Evolutionary conservation across 2,113 vertebrate genomes (phyloP), one percentile per base, ranked within the genome.

Genomic region (Protobothrops flavoviridis): DNA sequence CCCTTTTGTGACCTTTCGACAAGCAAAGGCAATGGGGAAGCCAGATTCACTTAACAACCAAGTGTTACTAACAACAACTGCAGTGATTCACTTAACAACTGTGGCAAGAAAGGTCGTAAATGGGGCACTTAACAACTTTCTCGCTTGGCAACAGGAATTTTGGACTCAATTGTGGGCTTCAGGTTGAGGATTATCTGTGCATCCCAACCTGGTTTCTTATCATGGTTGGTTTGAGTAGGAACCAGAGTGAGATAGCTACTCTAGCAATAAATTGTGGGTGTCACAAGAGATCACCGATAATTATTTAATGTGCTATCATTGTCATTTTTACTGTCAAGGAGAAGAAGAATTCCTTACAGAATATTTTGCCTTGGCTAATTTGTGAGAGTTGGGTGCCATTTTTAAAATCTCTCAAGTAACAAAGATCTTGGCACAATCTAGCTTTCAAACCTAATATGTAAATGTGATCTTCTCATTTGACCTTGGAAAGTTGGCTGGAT

Each of bases 401-500:
- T 81, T 81, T 81, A 39, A 43, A 33, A 17, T 81, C 13, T 81
- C 74, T 81, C 17, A 43, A 43, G 17, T 81, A 43, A 33, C 69
- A 81, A 81, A 21, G 74, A 43, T 43, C 33, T 43, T 43, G 33
- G 74, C 33, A 43, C 33, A 81, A 43, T 20, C 74, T 43, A 81
- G 7, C 74, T 43, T 81, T 81, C 74, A 43, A 21, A 43, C 33
- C 69, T 39, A 81, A 81, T 43, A 17, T 43, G 33, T 33, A 81
- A 81, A 81, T 21, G n/a, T 33, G n/a, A 33, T 39, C 15, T 88
- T 85, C 69, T 33, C 39, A 55, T 53, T 89, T 93, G 1, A 93
- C 92, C 92, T 93, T 93, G 92, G 89, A 90, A 61, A 93, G 81
- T 45, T 64, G 92, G 92, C 59, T 11, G 92, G 57, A 90, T 90